Conservation (phyloP, 2,113 vertebrate genomes). For the Microtus oregoni region DNA sequence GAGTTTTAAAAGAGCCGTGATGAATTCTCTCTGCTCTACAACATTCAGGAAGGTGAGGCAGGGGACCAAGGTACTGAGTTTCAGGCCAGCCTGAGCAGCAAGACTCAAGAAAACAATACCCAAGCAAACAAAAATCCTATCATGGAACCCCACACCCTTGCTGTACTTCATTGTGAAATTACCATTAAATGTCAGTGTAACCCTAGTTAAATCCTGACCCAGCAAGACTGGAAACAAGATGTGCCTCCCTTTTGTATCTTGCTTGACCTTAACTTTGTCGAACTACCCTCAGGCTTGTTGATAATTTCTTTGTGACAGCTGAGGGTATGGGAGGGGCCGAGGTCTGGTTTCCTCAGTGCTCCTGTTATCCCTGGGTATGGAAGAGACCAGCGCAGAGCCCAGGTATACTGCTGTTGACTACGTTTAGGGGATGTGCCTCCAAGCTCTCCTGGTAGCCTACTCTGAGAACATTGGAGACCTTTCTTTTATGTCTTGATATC, state of each 20-base stretch:
- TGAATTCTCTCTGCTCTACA: neutral
- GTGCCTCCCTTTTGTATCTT: neutral
- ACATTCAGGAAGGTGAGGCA: neutral
- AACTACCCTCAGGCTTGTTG: neutral
- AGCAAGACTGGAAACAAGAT: neutral
- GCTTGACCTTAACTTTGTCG: neutral
- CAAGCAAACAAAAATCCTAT: neutral
- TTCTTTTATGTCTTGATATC: neutral
- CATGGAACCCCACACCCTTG: no score
- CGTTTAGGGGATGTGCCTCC: neutral
- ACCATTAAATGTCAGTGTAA: neutral
- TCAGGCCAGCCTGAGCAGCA: no score
- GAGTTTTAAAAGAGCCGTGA: neutral
- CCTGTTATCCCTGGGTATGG: neutral
- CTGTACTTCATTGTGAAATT: neutral
- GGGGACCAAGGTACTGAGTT: neutral
- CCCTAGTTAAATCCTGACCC: neutral
- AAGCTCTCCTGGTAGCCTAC: neutral
- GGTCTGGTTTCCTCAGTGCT: neutral
- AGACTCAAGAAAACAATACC: neutral
- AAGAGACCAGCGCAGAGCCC: neutral
- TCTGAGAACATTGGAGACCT: neutral
- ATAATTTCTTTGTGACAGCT: neutral
- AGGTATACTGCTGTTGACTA: neutral
- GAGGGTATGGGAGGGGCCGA: neutral